Evolutionary conservation across 2,797 vertebrate genomes (phyloP).

Genomic region (Eupleurogrammus muticus): DNA sequence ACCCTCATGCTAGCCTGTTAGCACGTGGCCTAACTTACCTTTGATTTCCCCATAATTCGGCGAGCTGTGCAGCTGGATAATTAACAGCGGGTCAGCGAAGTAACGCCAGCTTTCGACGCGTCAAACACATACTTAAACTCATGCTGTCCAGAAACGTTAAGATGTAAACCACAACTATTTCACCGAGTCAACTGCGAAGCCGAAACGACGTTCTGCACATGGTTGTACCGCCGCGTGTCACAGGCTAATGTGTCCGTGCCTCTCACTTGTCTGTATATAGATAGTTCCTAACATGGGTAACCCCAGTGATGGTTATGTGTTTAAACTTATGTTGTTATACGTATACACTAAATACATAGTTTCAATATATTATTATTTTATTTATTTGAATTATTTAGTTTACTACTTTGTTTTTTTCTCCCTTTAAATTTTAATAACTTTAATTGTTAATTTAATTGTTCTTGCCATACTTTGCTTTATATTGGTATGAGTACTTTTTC

Average conservation of each 20-base stretch:
- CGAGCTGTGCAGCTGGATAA: rapidly evolving
- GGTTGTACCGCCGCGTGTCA: slow-evolving; percentile 34
- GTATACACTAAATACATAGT: no score
- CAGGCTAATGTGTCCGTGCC: slow-evolving; percentile 53
- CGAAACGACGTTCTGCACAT: slow-evolving; percentile 41
- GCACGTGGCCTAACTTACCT: slow-evolving; percentile 71
- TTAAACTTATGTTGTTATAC: no score
- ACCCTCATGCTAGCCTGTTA: slow-evolving; percentile 23
- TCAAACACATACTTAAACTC: no score
- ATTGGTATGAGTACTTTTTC: no score
- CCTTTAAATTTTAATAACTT: no score
- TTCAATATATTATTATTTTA: no score
- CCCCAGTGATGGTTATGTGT: background rate
- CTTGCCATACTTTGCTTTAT: no score
- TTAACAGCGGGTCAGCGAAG: background rate
- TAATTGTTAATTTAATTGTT: no score
- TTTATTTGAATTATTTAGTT: no score
- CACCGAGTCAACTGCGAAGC: background rate
- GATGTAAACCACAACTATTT: rapidly evolving
- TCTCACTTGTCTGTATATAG: background rate
- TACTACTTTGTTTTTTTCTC: no score
- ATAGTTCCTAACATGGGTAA: slow-evolving; percentile 42
- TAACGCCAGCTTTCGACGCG: rapidly evolving
- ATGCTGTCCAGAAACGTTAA: rapidly evolving
- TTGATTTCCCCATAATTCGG: slow-evolving; percentile 81